Evolutionary conservation across 2,797 vertebrate species (phyloP), one percentile per base, ranked within the genome.

Genomic region (Paratrypauchen microcephalus): DNA sequence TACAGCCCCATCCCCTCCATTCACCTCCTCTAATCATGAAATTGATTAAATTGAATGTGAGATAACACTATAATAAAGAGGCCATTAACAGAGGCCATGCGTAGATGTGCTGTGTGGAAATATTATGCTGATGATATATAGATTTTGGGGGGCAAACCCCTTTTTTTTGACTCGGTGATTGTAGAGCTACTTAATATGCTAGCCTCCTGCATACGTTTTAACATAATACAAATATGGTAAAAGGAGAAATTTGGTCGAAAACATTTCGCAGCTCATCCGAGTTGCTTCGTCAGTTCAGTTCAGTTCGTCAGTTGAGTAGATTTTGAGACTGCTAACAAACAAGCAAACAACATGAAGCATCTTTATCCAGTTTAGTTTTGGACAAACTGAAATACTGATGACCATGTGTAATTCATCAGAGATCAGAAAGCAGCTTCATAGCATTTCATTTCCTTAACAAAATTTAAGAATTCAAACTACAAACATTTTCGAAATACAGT

Each of bases 31-130:
- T 79, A 80, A 87, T 88, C 72, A 83, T 79, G 68, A 85, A 89
- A 86, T 74, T 85, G 76, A 91, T 88, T 87, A 86, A 86, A 86
- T 71, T 72, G 78, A 82, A 83, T 78, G 74, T 47, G 70, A 84
- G 79, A 77, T 90, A 77, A 77, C 36, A 55, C 73, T 73, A 71
- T 83, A 74, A 79, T 76, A 75, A 74, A 74, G 72, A 82, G 77
- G 58, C 77, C 89, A 87, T 91, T 88, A 90, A 86, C 72, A 68
- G 36, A 23, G 69, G 76, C 80, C 13, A 13, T 41, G 39, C 11
- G 2, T 76, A 81, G 77, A 80, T 82, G 72, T 72, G 83, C 80
- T 83, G 83, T 75, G 66, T 70, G 77, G 75, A 84, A 78, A 83
- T 75, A 82, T 83, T 84, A 83, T 24, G 78, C 67, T 72, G 80